These are phyloP conservation scores for Pongo abelii DNA, from an alignment of 2,113 vertebrate species.

Conservation along the genomic window DNA sequence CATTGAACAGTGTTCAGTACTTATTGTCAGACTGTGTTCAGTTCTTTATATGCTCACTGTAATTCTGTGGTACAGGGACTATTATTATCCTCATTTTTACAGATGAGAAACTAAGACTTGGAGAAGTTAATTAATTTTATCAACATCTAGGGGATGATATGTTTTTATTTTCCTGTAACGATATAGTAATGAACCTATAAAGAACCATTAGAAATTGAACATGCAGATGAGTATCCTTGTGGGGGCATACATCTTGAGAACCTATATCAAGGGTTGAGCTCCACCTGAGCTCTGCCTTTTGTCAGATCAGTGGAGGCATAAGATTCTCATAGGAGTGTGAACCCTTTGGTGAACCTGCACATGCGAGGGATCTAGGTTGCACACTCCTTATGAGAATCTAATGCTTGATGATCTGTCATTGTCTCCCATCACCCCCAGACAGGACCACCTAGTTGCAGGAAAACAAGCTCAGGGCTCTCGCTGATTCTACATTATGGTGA, in stretches of 20 bases:
- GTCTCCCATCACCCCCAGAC: too few relatives aligned
- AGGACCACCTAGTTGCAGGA: too few relatives aligned
- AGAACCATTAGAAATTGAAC: not conserved
- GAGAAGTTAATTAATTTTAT: not conserved
- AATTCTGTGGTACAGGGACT: not conserved
- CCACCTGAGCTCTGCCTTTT: too few relatives aligned
- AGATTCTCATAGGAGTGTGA: too few relatives aligned
- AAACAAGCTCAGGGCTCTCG: too few relatives aligned
- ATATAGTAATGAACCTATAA: not conserved
- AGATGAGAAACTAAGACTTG: not conserved
- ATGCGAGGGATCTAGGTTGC: too few relatives aligned
- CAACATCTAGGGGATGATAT: not conserved
- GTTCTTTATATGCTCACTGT: not conserved
- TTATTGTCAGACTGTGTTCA: not conserved
- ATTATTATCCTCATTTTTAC: not conserved
- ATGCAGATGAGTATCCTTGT: not conserved
- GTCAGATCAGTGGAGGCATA: too few relatives aligned
- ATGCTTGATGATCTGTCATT: too few relatives aligned
- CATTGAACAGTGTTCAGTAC: not conserved
- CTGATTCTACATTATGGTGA: too few relatives aligned
- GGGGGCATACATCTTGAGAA: not conserved
- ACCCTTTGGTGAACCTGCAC: too few relatives aligned
- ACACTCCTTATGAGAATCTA: too few relatives aligned
- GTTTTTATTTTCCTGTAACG: not conserved
- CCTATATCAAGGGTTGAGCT: too few relatives aligned